Conservation (phyloP, 1,140 invertebrate genomes). For the Goniozus legneri region DNA sequence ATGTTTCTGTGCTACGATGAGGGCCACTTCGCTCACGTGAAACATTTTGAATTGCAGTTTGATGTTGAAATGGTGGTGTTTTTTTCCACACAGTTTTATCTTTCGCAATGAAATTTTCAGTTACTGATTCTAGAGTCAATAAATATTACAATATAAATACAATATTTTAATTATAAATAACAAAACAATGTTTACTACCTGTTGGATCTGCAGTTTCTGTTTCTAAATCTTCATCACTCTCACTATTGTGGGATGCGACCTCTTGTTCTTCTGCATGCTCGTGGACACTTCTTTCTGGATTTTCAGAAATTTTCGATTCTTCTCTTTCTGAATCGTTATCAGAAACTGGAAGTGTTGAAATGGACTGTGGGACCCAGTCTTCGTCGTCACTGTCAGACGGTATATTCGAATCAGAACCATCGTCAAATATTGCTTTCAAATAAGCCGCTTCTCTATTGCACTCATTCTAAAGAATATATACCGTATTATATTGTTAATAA, state of each 20-base stretch:
- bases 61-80: conserved; percentile 13
- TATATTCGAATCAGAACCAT: not conserved
- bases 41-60: conserved; percentile 15
- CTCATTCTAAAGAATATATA: not conserved
- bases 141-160: too few relatives aligned
- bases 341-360: not conserved
- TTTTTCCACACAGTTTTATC: conserved; percentile 12
- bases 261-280: conserved; percentile 8
- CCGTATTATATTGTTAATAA: not conserved
- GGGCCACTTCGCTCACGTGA: conserved; percentile 15
- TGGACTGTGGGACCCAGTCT: conserved; percentile 3
- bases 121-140: too few relatives aligned
- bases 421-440: not conserved
- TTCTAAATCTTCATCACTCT: not conserved
- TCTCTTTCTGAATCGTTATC: too few relatives aligned
- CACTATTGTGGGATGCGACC: conserved; percentile 12
- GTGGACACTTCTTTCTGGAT: not conserved
- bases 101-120: not conserved
- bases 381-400: conserved; percentile 7
- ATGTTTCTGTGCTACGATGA: conserved; percentile 8
- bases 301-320: conserved; percentile 1
- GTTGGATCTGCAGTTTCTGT: not conserved
- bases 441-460: not conserved
- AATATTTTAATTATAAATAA: too few relatives aligned
- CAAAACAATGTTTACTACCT: too few relatives aligned